Evolutionary conservation across 2,113 vertebrate genomes (phyloP).

Genomic region (Neomonachus schauinslandi): DNA sequence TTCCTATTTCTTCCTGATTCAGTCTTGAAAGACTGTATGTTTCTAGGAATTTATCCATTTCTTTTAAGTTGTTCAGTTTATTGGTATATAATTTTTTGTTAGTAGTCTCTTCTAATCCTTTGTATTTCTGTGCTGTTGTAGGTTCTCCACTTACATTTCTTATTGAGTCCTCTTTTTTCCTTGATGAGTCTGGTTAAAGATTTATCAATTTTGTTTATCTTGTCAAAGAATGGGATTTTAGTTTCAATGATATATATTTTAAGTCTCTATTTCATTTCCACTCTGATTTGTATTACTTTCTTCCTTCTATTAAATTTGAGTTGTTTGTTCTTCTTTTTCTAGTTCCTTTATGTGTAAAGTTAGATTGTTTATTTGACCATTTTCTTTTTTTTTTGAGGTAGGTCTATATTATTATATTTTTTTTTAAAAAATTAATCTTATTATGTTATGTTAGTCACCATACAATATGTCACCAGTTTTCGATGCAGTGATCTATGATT

Average conservation of each 20-base stretch:
- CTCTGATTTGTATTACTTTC: neutral
- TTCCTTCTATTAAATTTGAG: neutral
- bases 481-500: too few species aligned
- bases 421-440: too few species aligned
- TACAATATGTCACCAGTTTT: too few species aligned
- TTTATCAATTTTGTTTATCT: neutral
- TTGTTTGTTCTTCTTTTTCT: neutral
- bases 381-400: neutral
- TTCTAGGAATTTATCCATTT: neutral
- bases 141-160: neutral
- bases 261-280: neutral
- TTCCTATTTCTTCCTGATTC: neutral
- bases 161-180: neutral
- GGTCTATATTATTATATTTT: neutral
- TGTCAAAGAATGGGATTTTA: neutral
- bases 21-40: neutral
- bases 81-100: neutral
- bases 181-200: neutral
- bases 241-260: neutral
- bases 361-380: neutral
- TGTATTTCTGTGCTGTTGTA: neutral
- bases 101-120: neutral
- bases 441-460: too few species aligned
- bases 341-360: neutral
- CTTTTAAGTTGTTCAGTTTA: neutral